Conservation (phyloP, 2,888 invertebrate species). For the Galerucella pusilla region DNA sequence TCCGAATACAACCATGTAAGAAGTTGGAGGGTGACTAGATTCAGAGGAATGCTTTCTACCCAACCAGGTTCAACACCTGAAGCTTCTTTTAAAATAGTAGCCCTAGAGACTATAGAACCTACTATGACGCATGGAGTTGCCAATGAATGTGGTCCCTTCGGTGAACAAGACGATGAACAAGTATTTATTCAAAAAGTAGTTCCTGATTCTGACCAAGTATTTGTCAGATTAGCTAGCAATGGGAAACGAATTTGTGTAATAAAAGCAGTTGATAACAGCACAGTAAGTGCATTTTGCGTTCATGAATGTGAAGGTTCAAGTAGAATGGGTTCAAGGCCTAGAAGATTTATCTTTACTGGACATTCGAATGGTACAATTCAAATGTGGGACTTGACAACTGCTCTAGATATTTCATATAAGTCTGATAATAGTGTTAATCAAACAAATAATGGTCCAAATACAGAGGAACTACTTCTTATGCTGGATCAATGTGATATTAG, state of each 20-base stretch:
- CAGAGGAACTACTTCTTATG: slow-evolving; percentile 89
- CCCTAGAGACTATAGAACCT: slow-evolving; percentile 77
- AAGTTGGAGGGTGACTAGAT: slow-evolving; percentile 96
- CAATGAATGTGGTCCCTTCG: slow-evolving; percentile 86
- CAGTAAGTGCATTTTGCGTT: slow-evolving; percentile 94
- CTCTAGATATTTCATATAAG: slow-evolving; percentile 79
- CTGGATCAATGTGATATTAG: slow-evolving; percentile 95
- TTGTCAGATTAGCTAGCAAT: slow-evolving; percentile 93
- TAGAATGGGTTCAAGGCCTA: slow-evolving; percentile 88
- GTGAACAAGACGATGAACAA: slow-evolving; percentile 98
- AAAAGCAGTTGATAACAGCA: slow-evolving; percentile 92
- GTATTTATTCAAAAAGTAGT: slow-evolving; percentile 98
- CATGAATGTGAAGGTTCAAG: slow-evolving; percentile 98
- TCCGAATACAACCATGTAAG: slow-evolving; percentile 98
- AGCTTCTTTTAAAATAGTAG: slow-evolving; percentile 96
- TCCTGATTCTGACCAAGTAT: slow-evolving; percentile 95
- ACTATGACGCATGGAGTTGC: slow-evolving; percentile 68
- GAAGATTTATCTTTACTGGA: slow-evolving; percentile 91
- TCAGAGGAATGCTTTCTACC: slow-evolving; percentile 98
- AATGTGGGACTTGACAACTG: slow-evolving; percentile 99
- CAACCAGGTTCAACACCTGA: slow-evolving; percentile 98
- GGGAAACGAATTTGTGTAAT: slow-evolving; percentile 96
- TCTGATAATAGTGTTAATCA: slow-evolving; percentile 61
- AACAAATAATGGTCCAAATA: slow-evolving; percentile 88
- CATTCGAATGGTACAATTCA: slow-evolving; percentile 93